Evolutionary conservation across 2,888 invertebrate genomes (phyloP).

Genomic region (Plagodis pulveraria): DNA sequence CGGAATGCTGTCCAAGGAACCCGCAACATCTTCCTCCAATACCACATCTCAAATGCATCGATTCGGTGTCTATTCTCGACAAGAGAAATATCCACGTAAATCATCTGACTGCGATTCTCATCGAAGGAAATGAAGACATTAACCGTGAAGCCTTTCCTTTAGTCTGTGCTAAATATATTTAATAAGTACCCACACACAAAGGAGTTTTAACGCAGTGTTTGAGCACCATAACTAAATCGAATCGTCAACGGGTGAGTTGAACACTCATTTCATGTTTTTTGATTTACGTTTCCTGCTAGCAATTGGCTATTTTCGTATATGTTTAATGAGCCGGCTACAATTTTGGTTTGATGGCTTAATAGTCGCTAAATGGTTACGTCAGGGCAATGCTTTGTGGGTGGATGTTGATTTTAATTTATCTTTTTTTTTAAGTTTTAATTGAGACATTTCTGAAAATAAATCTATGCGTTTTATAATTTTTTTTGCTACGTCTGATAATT

Average conservation of each 20-base stretch:
- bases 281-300: slow-evolving; percentile 52
- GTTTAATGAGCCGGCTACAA: slow-evolving; percentile 18
- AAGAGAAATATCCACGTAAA: slow-evolving; percentile 11
- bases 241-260: slow-evolving; percentile 38
- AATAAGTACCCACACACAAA: slow-evolving; percentile 49
- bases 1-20: too few species aligned
- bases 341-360: slow-evolving; percentile 29
- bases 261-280: slow-evolving; percentile 41
- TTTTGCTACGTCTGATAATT: too few species aligned
- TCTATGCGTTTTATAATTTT: too few species aligned
- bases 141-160: slow-evolving; percentile 49
- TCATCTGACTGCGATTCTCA: slow-evolving; percentile 18
- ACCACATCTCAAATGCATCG: too few species aligned
- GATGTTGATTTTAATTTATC: slow-evolving; percentile 3
- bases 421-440: neutral
- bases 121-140: slow-evolving; percentile 63
- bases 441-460: too few species aligned
- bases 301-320: slow-evolving; percentile 21
- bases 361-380: slow-evolving; percentile 17
- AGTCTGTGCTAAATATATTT: slow-evolving; percentile 60
- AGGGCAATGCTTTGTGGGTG: neutral
- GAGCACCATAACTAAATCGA: slow-evolving; percentile 48
- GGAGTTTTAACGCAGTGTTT: slow-evolving; percentile 50
- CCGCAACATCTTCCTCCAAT: too few species aligned
- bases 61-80: too few species aligned